Evolutionary conservation across 2,888 invertebrate species (phyloP), one percentile per base, ranked within the genome.

Genomic region (Parasteatoda lunata): DNA sequence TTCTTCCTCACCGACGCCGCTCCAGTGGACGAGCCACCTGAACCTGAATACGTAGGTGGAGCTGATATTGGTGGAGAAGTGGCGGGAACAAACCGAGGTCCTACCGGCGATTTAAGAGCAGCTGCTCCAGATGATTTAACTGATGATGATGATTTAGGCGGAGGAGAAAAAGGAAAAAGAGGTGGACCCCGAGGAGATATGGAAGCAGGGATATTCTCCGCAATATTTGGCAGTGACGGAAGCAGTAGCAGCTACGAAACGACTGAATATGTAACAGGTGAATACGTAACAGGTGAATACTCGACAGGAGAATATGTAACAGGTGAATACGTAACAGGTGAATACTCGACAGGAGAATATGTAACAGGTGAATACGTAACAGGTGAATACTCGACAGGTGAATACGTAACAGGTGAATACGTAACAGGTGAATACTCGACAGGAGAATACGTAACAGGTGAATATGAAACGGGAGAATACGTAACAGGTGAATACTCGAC

Each of bases 1-100:
- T 80, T 80, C 11, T 71, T 51, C 49, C 13, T 79, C 13, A 65
- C 70, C 9, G 71, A 9, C 8, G 71, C 52, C 15, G 13, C 9
- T 54, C 54, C 54, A 2, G 3, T 11, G 2, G 13, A 54, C 5
- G 13, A 54, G 13, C 13, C 4, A 11, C 54, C 54, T 11, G 13
- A 11, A 11, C 54, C 8, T 3, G 13, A 59, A 13, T 9, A 5
- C 13, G 59, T 9, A 13, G 59, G 59, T 59, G n/a, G n/a, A n/a
- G n/a, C n/a, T n/a, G 30, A 30, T 30, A 9, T 59, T 7, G 59
- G 59, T 5, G 9, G 59, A 59, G 59, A 59, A 59, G 59, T 59
- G 8, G 7, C 59, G 3, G n/a, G 11, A 13, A 7, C 11, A 4
- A 59, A 59, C 8, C 11, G 0, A 4, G 59, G 8, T 13, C 4